Evolutionary conservation across 1,140 invertebrate genomes (phyloP), one percentile per base, ranked within the genome.

Genomic region (Ceratina calcarata): DNA sequence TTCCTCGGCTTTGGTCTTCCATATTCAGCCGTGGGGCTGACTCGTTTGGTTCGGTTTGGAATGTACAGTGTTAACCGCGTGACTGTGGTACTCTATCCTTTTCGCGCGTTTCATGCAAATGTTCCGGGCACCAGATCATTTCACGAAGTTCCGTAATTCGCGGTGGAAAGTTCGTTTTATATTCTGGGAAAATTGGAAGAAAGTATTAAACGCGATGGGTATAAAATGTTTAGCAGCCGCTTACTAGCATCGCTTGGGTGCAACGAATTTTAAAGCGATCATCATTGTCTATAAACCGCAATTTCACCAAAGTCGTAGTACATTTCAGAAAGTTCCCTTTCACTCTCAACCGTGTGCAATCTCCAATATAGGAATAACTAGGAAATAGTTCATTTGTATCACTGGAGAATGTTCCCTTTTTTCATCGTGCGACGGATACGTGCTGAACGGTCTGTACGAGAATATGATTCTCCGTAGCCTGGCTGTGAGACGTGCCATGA

Each of bases 241-340:
- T 75, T 67, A 60, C 64, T 67, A n/a, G 60, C 32, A 16, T 24
- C 12, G 55, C 22, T 24, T 24, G 18, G 24, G 13, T 20, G 45
- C 2, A 22, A 8, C 20, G 62, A 73, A 74, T 79, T 67, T 79
- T 22, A 49, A 12, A n/a, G 1, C 37, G 16, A 16, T n/a, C 61
- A 60, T 53, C 55, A 1, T n/a, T 32, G 69, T 32, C 61, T 3
- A 60, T 67, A 62, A 66, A 64, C 60, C 32, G 49, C 15, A 57
- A 60, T 61, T 74, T 74, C 61, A 51, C 55, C n/a, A 22, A 45
- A 18, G n/a, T 18, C 27, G 3, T 18, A 18, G 49, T 4, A 32
- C 27, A 66, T 67, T 79, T 67, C 70, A 10, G 62, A 74, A 60
- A 60, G 62, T 67, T 22, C 10, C 78, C 78, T 74, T 76, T 80